Evolutionary conservation across 2,888 invertebrate genomes (phyloP).

Genomic region (Ditula angustiorana): DNA sequence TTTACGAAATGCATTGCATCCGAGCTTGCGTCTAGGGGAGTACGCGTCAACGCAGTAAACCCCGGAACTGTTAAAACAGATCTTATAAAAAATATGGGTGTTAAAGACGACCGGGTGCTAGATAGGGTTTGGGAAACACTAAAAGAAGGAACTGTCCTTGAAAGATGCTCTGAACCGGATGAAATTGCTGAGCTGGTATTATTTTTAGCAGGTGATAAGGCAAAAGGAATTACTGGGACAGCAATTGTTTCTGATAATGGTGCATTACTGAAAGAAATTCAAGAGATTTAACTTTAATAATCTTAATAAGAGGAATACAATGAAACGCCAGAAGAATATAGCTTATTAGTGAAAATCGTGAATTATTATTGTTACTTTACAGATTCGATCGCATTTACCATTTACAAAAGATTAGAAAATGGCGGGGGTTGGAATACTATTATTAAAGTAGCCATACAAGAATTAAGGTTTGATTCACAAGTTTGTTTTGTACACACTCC

Average conservation of each 20-base stretch:
- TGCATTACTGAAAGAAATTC: slow-evolving; percentile 44
- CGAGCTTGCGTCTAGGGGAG: slow-evolving; percentile 89
- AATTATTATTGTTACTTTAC: no score
- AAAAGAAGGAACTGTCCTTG: slow-evolving; percentile 42
- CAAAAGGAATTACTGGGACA: slow-evolving; percentile 93
- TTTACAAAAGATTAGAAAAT: no score
- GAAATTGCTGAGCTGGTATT: slow-evolving; percentile 93
- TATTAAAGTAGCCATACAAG: no score
- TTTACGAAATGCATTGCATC: slow-evolving; percentile 94
- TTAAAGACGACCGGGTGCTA: slow-evolving; percentile 38
- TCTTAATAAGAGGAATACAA: no score
- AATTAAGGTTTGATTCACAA: no score
- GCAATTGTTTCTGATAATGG: slow-evolving; percentile 95
- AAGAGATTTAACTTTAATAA: slow-evolving; percentile 17
- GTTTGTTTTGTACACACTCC: no score
- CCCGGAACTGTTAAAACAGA: slow-evolving; percentile 77
- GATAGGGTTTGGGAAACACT: slow-evolving; percentile 40
- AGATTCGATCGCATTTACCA: no score
- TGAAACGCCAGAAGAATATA: no score
- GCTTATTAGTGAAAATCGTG: no score
- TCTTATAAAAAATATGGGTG: slow-evolving; percentile 46
- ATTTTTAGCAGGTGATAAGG: slow-evolving; percentile 92
- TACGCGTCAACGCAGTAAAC: slow-evolving; percentile 93
- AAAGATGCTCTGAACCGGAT: slow-evolving; percentile 50
- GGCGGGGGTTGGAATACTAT: no score